Conservation (phyloP, 92 coral and sea anemone genomes). For the Siderastrea siderea region DNA sequence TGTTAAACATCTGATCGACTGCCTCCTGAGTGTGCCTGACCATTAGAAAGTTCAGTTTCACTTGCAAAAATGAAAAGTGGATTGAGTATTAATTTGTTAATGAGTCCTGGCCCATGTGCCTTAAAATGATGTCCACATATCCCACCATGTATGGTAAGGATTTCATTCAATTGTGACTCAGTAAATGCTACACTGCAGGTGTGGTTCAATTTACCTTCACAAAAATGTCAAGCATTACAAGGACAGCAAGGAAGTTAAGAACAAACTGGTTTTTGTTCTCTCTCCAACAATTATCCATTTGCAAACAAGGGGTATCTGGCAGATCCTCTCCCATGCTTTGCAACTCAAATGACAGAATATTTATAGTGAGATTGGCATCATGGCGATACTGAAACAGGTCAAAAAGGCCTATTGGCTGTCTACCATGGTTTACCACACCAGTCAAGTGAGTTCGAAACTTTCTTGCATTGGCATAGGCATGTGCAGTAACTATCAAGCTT, state of each 20-base stretch:
- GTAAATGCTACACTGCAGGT: too few relatives aligned
- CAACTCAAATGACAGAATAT: conserved; percentile 57
- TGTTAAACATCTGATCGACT: conserved; percentile 76
- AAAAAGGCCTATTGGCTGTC: conserved; percentile 70
- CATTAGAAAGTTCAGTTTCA: conserved; percentile 72
- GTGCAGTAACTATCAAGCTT: conserved; percentile 34
- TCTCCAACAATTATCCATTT: neutral
- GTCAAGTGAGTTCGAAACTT: conserved; percentile 72
- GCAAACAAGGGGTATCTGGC: conserved; percentile 66
- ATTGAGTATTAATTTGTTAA: neutral
- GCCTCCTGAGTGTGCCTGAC: conserved; percentile 82
- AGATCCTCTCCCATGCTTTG: conserved; percentile 64
- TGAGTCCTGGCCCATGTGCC: neutral
- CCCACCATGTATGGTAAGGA: conserved; percentile 64
- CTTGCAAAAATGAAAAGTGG: conserved; percentile 38
- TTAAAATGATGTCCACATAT: neutral
- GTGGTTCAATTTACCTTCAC: conserved; percentile 58
- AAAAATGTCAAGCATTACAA: conserved; percentile 73
- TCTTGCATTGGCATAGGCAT: conserved; percentile 76
- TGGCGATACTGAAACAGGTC: conserved; percentile 73
- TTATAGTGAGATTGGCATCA: conserved; percentile 72
- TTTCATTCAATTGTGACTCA: too few relatives aligned
- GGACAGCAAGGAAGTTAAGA: conserved; percentile 62
- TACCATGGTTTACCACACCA: conserved; percentile 76
- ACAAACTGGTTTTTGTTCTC: neutral